These are phyloP conservation scores for Sebastes fasciatus DNA, from an alignment of 2,113 vertebrate genomes.

Conservation along the genomic window DNA sequence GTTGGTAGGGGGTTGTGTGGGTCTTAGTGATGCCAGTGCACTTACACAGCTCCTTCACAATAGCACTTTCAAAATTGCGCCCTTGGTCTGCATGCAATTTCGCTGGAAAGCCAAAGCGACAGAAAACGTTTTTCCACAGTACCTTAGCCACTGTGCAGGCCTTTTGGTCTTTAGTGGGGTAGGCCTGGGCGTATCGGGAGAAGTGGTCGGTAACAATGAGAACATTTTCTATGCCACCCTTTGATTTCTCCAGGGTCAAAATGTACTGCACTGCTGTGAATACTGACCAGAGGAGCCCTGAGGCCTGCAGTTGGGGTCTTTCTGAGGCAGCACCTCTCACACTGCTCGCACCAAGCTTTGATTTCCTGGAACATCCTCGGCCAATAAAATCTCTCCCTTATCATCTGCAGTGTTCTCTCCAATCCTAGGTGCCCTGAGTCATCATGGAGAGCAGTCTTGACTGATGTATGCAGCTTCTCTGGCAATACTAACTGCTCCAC, in stretches of 20 bases:
- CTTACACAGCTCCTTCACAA: slow-evolving; percentile 21
- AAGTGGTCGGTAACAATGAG: slow-evolving; percentile 35
- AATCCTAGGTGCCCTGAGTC: slow-evolving; percentile 24
- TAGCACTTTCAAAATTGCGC: slow-evolving; percentile 28
- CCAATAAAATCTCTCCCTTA: slow-evolving; percentile 39
- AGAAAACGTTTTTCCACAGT: slow-evolving; percentile 16
- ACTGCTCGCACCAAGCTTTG: slow-evolving; percentile 43
- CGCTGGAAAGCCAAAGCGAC: slow-evolving; percentile 16
- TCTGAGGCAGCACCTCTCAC: slow-evolving; percentile 35
- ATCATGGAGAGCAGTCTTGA: slow-evolving; percentile 25
- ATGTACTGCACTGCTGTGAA: slow-evolving; percentile 30
- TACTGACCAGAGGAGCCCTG: slow-evolving; percentile 16
- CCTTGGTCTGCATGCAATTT: slow-evolving; percentile 37
- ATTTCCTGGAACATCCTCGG: slow-evolving; percentile 37
- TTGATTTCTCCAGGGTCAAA: slow-evolving; percentile 28
- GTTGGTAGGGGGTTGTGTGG: background rate
- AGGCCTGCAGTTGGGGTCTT: slow-evolving; percentile 7
- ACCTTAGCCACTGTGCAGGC: slow-evolving; percentile 11
- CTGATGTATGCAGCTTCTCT: background rate
- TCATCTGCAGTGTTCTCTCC: slow-evolving; percentile 34
- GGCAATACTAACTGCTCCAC: slow-evolving; percentile 17
- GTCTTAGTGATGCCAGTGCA: slow-evolving; percentile 18
- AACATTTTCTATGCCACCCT: slow-evolving; percentile 18
- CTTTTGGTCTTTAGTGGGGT: slow-evolving; percentile 40
- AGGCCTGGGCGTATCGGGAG: slow-evolving; percentile 4